Evolutionary conservation across 2,888 invertebrate genomes (phyloP).

Genomic region (Agapetus fuscipes): DNA sequence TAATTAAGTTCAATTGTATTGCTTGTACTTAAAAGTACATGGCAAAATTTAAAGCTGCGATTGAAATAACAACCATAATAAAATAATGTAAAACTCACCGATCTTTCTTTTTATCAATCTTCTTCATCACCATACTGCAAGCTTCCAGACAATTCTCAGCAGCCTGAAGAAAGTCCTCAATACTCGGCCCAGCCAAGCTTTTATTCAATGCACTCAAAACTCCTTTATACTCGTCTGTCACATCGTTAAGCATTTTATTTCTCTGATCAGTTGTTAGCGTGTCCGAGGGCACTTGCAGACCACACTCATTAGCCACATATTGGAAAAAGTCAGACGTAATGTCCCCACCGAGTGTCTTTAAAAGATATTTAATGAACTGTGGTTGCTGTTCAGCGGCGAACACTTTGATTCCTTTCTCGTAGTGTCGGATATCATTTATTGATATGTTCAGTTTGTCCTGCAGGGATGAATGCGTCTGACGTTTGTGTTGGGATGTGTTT

Average conservation of each 20-base stretch:
- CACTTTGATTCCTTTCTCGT: slow-evolving; percentile 66
- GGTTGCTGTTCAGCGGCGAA: slow-evolving; percentile 54
- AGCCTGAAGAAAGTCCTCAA: slow-evolving; percentile 72
- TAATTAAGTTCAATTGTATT: too few relatives aligned
- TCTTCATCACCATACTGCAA: slow-evolving; percentile 74
- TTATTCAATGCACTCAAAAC: slow-evolving; percentile 58
- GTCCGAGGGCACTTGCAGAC: slow-evolving; percentile 51
- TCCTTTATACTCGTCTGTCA: slow-evolving; percentile 57
- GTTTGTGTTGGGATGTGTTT: slow-evolving; percentile 55
- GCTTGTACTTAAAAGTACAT: too few relatives aligned
- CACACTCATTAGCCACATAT: slow-evolving; percentile 68
- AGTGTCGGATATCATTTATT: slow-evolving; percentile 64
- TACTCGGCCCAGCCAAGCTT: slow-evolving; percentile 53
- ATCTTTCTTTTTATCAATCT: slow-evolving; percentile 84
- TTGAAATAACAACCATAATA: too few relatives aligned
- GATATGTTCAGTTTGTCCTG: slow-evolving; percentile 76
- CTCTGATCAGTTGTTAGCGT: slow-evolving; percentile 54
- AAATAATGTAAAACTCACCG: slow-evolving; percentile 38
- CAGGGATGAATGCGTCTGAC: slow-evolving; percentile 70
- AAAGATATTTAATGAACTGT: slow-evolving; percentile 68
- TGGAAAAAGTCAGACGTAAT: slow-evolving; percentile 68
- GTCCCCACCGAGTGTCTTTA: slow-evolving; percentile 78
- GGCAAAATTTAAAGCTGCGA: too few relatives aligned
- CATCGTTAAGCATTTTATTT: slow-evolving; percentile 59
- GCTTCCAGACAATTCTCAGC: slow-evolving; percentile 61